Evolutionary conservation across 2,113 vertebrate genomes (phyloP).

Genomic region (Triplophysa dalaica): DNA sequence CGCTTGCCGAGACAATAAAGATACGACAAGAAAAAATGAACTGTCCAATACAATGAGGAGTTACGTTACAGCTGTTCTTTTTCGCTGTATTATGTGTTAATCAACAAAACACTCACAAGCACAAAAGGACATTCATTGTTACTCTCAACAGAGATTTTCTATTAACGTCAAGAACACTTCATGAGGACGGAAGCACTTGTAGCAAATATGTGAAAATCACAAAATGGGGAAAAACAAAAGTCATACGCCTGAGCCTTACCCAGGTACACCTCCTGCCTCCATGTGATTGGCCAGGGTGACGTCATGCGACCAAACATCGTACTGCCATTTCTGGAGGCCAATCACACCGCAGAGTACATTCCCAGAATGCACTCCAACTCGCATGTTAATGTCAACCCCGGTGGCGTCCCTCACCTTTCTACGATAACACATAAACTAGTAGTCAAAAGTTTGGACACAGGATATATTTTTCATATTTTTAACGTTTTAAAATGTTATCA

Average conservation of each 20-base stretch:
- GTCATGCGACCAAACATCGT: conserved; percentile 98
- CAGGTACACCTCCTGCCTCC: conserved; percentile 96
- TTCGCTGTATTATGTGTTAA: conserved; percentile 5
- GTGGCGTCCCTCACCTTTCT: conserved; percentile 97
- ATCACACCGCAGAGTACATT: conserved; percentile 97
- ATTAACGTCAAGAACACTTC: conserved; percentile 47
- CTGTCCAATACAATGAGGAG: not conserved
- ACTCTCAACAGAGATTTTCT: conserved; percentile 39
- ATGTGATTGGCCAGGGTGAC: conserved; percentile 98
- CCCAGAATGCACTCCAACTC: conserved; percentile 94
- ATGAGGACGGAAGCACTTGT: conserved; percentile 32
- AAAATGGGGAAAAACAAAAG: conserved; percentile 8
- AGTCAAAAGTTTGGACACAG: too few species aligned
- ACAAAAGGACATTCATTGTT: conserved; percentile 29
- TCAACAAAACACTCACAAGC: conserved; percentile 36
- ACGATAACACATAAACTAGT: conserved; percentile 38
- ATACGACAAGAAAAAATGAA: conserved; percentile 29
- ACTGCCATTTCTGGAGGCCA: conserved; percentile 97
- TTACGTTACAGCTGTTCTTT: not conserved
- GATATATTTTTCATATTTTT: too few species aligned
- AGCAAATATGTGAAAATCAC: conserved; percentile 39
- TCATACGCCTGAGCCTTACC: conserved; percentile 72
- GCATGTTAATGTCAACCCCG: conserved; percentile 96
- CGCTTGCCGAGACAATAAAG: conserved; percentile 18
- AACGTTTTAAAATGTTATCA: too few species aligned